A percentile compares a stretch with the other conserved stretches of the same genome.
Conservation (phyloP, 2,797 vertebrate species). For the Arrhamphus sclerolepis region DNA sequence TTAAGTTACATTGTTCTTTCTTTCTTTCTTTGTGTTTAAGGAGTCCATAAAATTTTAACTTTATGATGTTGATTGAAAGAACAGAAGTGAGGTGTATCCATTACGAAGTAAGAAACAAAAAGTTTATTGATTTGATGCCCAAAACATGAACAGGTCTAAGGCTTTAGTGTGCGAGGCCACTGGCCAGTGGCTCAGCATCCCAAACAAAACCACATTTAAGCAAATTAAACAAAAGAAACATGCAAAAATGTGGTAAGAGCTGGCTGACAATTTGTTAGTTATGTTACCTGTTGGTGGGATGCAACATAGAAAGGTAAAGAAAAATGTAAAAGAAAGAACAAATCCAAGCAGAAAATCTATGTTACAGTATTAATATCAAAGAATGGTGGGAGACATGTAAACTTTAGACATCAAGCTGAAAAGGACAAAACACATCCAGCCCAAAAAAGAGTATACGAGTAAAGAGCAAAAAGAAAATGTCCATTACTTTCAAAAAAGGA, state of each 20-base stretch:
- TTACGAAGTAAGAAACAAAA: background rate
- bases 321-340: conserved; percentile 70
- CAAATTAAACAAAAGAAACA: conserved; percentile 80
- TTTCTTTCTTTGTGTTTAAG: too few relatives aligned
- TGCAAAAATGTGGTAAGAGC: conserved; percentile 91
- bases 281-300: conserved; percentile 87
- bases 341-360: conserved; percentile 84
- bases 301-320: conserved; percentile 93
- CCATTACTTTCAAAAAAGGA: conserved; percentile 92
- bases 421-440: conserved; percentile 98
- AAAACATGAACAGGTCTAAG: conserved; percentile 31
- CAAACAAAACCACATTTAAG: conserved; percentile 62
- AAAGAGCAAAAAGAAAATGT: conserved; percentile 92
- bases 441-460: conserved; percentile 88
- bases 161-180: conserved; percentile 56
- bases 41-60: too few relatives aligned
- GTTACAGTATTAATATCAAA: conserved; percentile 78
- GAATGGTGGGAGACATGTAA: conserved; percentile 81
- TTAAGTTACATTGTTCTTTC: too few relatives aligned
- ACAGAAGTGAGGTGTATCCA: conserved; percentile 1
- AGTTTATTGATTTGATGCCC: conserved; percentile 58
- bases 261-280: conserved; percentile 88
- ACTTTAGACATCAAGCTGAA: conserved; percentile 95
- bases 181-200: conserved; percentile 41
- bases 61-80: too few relatives aligned